A percentile compares a stretch with the other conserved stretches of the same genome.
Conservation (phyloP, 2,797 vertebrate species). For the Gobio occitaniae region DNA sequence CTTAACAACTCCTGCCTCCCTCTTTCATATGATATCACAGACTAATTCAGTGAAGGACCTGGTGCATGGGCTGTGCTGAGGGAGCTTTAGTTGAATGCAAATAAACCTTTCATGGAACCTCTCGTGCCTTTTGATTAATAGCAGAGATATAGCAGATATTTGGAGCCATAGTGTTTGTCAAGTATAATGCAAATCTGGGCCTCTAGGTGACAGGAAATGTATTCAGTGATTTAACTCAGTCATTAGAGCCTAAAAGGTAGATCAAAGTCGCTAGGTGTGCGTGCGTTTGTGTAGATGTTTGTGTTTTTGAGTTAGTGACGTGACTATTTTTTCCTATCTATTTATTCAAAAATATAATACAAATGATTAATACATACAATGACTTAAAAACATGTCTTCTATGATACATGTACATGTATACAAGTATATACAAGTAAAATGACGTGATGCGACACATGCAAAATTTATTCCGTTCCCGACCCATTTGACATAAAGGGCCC, state of each 20-base stretch:
- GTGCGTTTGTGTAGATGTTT: not conserved
- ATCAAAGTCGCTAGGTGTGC: not conserved
- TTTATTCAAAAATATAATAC: too few species aligned
- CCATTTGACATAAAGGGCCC: too few species aligned
- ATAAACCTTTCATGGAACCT: conserved; percentile 43
- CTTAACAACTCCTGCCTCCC: conserved; percentile 60
- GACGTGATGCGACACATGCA: too few species aligned
- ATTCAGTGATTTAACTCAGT: conserved; percentile 39
- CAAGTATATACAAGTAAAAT: too few species aligned
- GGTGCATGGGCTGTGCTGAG: not conserved
- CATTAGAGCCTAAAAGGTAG: conserved; percentile 19
- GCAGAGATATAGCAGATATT: conserved; percentile 40
- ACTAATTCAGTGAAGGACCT: conserved; percentile 45
- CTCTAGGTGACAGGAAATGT: conserved; percentile 32
- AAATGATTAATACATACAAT: too few species aligned
- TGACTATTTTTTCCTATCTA: not conserved
- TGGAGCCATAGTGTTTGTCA: conserved; percentile 40
- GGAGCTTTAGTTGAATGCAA: conserved; percentile 41
- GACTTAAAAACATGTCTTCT: too few species aligned
- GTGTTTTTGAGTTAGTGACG: not conserved
- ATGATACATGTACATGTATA: too few species aligned
- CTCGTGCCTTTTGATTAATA: conserved; percentile 47
- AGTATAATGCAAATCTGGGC: conserved; percentile 39
- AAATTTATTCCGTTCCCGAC: too few species aligned
- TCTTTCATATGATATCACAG: conserved; percentile 61